phyloP scores from a whole-genome alignment of 2,113 vertebrate species.

The Zosterops japonicus region DNA sequence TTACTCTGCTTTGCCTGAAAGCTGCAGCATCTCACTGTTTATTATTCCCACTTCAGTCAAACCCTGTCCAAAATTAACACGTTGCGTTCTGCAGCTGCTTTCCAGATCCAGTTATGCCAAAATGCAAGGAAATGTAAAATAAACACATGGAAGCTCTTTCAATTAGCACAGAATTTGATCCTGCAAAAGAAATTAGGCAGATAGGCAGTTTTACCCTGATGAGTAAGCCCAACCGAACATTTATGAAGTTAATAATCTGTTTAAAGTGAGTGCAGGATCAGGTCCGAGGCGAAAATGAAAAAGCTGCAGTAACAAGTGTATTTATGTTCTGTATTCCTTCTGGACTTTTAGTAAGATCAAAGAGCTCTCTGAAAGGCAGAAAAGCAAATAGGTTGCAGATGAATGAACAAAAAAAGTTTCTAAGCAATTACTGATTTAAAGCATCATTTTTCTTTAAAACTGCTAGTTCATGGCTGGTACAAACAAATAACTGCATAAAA shows the following conservation, averaged over 20 bases:
- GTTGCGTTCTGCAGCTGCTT: neutral
- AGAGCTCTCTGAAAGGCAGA: slow-evolving; percentile 40
- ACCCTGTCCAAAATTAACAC: slow-evolving; percentile 78
- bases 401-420: slow-evolving; percentile 48
- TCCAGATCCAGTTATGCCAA: neutral
- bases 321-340: slow-evolving; percentile 55
- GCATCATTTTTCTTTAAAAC: slow-evolving; percentile 23
- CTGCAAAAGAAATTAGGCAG: slow-evolving; percentile 42
- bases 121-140: slow-evolving; percentile 41
- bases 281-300: slow-evolving; percentile 40
- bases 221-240: slow-evolving; percentile 21
- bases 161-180: slow-evolving; percentile 58
- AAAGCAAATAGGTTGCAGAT: slow-evolving; percentile 61
- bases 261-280: slow-evolving; percentile 52
- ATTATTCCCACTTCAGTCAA: slow-evolving; percentile 78
- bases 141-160: slow-evolving; percentile 49
- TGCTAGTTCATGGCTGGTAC: neutral
- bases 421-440: slow-evolving; percentile 47
- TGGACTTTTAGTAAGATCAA: slow-evolving; percentile 63
- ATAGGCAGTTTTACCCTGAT: slow-evolving; percentile 57
- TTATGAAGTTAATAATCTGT: slow-evolving; percentile 60
- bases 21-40: slow-evolving; percentile 85
- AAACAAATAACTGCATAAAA: neutral
- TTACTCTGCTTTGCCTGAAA: slow-evolving; percentile 85
- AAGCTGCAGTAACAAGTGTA: slow-evolving; percentile 61